Conservation (phyloP, 2,797 vertebrate genomes). For the Amblyraja radiata region DNA sequence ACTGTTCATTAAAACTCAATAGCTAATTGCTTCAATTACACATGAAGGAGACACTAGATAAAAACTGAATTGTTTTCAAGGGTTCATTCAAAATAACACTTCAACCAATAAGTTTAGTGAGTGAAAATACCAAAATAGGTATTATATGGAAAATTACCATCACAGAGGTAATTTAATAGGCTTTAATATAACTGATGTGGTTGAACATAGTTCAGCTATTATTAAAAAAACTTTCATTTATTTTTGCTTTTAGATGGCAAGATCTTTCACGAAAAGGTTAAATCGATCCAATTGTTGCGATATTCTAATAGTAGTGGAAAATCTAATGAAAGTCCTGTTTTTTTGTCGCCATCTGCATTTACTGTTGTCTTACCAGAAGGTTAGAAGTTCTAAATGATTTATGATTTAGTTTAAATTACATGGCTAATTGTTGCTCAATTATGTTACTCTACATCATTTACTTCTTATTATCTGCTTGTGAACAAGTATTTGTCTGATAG, state of each 20-base stretch:
- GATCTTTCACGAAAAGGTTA: conserved; percentile 90
- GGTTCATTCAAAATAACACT: neutral
- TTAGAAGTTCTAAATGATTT: conserved; percentile 47
- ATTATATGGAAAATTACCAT: neutral
- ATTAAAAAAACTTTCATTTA: neutral
- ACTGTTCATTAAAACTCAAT: neutral
- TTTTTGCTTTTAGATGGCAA: conserved; percentile 74
- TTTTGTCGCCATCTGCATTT: conserved; percentile 70
- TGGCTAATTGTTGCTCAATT: neutral
- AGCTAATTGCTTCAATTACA: neutral
- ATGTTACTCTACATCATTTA: neutral
- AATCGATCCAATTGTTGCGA: conserved; percentile 81
- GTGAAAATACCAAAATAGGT: neutral
- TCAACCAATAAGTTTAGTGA: neutral
- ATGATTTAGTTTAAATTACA: neutral
- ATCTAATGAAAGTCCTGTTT: conserved; percentile 65
- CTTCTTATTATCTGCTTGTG: neutral
- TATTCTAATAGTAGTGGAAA: conserved; percentile 76
- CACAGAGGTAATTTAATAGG: neutral
- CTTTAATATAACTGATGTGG: neutral
- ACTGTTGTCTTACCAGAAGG: conserved; percentile 65
- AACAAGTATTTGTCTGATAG: neutral
- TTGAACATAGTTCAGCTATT: neutral
- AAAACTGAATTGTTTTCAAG: neutral
- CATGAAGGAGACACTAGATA: neutral